A percentile compares a stretch with the other conserved stretches of the same genome.
Conservation (phyloP, 2,888 invertebrate species). For the Platycnemis pennipes region DNA sequence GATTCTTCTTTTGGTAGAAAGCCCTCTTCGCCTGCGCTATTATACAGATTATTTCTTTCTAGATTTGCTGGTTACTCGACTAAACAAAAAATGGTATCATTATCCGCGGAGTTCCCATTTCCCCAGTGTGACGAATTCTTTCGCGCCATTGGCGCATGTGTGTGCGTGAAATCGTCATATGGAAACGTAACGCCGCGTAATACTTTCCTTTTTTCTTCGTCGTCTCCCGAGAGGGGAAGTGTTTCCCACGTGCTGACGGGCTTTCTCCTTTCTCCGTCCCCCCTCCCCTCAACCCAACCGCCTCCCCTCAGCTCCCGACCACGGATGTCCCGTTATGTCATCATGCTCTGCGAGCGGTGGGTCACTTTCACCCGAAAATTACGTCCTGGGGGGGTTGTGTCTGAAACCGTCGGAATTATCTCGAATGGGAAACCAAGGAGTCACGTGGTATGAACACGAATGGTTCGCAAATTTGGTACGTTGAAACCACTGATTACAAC, state of each 20-base stretch:
- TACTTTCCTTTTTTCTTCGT: neutral
- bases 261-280: neutral
- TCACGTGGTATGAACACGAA: too few relatives aligned
- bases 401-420: too few relatives aligned
- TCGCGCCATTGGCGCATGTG: neutral
- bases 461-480: too few relatives aligned
- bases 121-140: neutral
- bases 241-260: neutral
- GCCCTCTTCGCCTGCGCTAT: too few relatives aligned
- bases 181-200: neutral
- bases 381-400: neutral
- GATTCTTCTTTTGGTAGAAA: too few relatives aligned
- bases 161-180: neutral
- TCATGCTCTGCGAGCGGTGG: neutral
- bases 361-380: conserved; percentile 23
- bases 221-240: neutral
- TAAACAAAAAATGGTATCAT: too few relatives aligned
- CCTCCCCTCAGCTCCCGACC: neutral
- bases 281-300: neutral
- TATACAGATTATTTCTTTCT: too few relatives aligned
- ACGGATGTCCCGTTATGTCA: conserved; percentile 17
- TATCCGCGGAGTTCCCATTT: too few relatives aligned
- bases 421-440: too few relatives aligned
- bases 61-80: too few relatives aligned
- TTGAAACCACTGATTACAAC: too few relatives aligned